Base-by-base conservation (phyloP, 2,797 vertebrate genomes). In the Galaxias olidus region DNA sequence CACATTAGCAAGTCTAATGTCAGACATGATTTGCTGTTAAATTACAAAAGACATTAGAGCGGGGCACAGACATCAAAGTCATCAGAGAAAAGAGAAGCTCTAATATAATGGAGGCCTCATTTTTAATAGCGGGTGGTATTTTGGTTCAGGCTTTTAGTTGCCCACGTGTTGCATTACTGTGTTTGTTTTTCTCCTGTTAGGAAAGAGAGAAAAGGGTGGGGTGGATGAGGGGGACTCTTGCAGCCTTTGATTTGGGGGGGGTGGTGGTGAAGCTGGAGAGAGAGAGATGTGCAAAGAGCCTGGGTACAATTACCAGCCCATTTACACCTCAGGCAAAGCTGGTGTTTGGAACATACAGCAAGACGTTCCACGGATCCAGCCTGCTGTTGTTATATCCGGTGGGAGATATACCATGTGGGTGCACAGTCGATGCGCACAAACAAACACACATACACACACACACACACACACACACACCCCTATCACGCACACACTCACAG, bases 1-100 rank as follows among this genome's bases (percentile, higher is more conserved):
- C 8, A 73, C 80, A 90, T 90, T 88, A 87, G 83, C 73, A 75
- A 87, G 80, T 83, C 75, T 70, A 86, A 87, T 76, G 78, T 78
- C 65, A 20, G 51, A 73, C 77, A 68, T 72, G 74, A 83, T 79
- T 76, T 72, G 73, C 76, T 75, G 71, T 69, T 73, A 83, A 86
- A 88, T 86, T 86, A 87, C 77, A 71, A 81, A 54, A 72, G 72
- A 76, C 77, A 82, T 87, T 83, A 86, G 76, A 72, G 76, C 58
- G 65, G 64, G 67, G 69, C 47, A 58, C 53, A 63, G 76, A 78
- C 84, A 87, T 89, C 86, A 88, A 88, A 90, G 80, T 80, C 86
- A 86, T 88, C 80, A 83, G 78, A 66, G 12, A 42, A 65, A 81
- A 85, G 86, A 87, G 66, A 55, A 50, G 57, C 72, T 77, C 72